Percentiles rank a stretch among this genome's conserved stretches.
Evolutionary conservation across 2,797 vertebrate species (phyloP).

Genomic region (Harpagifer antarcticus): DNA sequence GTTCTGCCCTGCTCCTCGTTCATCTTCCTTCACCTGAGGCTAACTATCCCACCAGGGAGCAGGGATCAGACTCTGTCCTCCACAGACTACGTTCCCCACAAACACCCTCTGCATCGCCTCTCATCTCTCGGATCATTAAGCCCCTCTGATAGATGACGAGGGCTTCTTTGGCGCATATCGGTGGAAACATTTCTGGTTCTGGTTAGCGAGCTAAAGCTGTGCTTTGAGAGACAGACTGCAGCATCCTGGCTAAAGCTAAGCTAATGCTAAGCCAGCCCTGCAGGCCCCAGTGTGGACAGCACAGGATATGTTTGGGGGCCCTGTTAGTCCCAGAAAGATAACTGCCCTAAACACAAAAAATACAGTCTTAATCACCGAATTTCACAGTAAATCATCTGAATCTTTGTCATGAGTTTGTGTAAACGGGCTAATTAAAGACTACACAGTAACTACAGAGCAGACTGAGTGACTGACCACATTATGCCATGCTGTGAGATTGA

Average conservation of each 20-base stretch:
- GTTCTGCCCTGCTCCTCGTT: conserved; percentile 74
- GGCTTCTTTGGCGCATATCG: conserved; percentile 80
- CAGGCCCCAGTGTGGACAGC: conserved; percentile 52
- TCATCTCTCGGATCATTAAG: conserved; percentile 64
- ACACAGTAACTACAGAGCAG: conserved; percentile 11
- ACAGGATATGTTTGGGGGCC: conserved; percentile 37
- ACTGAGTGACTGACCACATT: conserved; percentile 40
- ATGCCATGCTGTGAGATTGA: conserved; percentile 54
- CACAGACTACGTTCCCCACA: conserved; percentile 43
- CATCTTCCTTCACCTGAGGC: conserved; percentile 81
- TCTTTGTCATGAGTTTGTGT: conserved; percentile 35
- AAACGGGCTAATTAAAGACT: conserved; percentile 45
- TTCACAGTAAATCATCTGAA: conserved; percentile 38
- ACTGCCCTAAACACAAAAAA: conserved; percentile 40
- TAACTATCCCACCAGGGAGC: conserved; percentile 71
- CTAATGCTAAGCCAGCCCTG: conserved; percentile 60
- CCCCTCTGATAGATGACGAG: conserved; percentile 86
- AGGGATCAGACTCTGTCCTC: conserved; percentile 61
- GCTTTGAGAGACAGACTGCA: conserved; percentile 68
- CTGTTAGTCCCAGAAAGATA: conserved; percentile 49
- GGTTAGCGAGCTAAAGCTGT: conserved; percentile 83
- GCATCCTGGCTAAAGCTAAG: conserved; percentile 62
- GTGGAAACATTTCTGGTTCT: conserved; percentile 91
- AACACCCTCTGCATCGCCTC: conserved; percentile 62
- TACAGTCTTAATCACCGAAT: conserved; percentile 54